Evolutionary conservation across 1,140 invertebrate genomes (phyloP).

Genomic region (Bilobella aurantiaca): DNA sequence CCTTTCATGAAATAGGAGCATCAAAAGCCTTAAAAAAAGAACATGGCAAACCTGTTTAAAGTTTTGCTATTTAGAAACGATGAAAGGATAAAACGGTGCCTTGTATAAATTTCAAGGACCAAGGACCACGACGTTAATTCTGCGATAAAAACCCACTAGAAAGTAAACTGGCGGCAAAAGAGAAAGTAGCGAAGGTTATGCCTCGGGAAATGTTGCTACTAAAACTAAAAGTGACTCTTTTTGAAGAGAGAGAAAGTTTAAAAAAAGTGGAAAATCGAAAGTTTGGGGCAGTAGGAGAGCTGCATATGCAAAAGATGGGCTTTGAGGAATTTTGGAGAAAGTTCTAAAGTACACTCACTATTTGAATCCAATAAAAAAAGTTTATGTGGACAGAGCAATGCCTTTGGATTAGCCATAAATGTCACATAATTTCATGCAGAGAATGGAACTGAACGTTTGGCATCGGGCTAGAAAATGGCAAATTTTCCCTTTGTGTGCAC

Average conservation of each 20-base stretch:
- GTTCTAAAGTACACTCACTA: neutral
- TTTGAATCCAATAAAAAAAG: conserved; percentile 6
- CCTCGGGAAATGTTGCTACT: neutral
- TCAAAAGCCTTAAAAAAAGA: neutral
- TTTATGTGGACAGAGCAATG: conserved; percentile 5
- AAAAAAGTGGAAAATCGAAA: too few relatives aligned
- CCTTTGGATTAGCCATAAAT: conserved; percentile 8
- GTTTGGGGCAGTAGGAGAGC: too few relatives aligned
- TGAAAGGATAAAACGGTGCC: neutral
- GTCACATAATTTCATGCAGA: conserved; percentile 7
- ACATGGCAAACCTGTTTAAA: neutral
- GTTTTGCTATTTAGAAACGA: neutral
- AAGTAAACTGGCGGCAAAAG: neutral
- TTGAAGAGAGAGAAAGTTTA: neutral
- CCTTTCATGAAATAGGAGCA: neutral
- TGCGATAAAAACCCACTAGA: neutral
- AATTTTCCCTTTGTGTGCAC: neutral
- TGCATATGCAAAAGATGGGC: too few relatives aligned
- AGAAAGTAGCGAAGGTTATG: neutral
- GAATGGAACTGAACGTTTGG: neutral
- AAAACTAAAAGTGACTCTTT: neutral
- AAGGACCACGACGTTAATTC: neutral
- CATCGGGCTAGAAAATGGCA: neutral
- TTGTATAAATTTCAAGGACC: conserved; percentile 1
- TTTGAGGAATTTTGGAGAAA: too few relatives aligned